Evolutionary conservation across 2,113 vertebrate genomes (phyloP), one percentile per base, ranked within the genome.

Genomic region (Progne subis): DNA sequence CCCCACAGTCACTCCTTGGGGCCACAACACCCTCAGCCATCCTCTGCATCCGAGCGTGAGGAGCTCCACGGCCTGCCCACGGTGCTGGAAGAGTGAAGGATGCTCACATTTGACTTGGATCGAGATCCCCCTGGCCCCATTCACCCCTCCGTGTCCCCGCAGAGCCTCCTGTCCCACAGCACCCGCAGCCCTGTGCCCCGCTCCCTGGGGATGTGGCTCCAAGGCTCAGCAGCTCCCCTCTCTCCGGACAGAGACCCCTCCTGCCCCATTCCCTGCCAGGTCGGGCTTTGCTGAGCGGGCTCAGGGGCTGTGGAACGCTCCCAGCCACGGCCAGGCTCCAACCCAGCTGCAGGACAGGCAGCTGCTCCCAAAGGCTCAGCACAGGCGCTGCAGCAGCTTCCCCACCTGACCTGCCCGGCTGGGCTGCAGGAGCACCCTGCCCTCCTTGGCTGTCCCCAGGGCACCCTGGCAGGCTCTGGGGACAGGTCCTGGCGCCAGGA

Each of bases 111-210:
- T 12, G 18, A 9, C 18, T 32, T 14, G 47, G 25, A 32, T 8
- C 12, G 15, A 26, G 74, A 50, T n/a, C 43, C 63, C 44, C 10
- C 3, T 0, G 1, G 34, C 18, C 72, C 17, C 60, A 10, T 14
- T 55, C 6, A 1, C 18, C 44, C 31, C 57, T 79, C 18, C 15
- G 2, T 0, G 1, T 59, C 64, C 44, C 41, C 26, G 25, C 39
- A 60, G 47, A 72, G 16, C 19, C 39, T 75, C 29, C 53, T 59
- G 28, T 10, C 20, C 57, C 52, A 29, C 52, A 81, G 28, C 24
- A 34, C 20, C 26, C 23, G 14, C 34, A n/a, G 12, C 34, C 32
- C 68, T 2, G 11, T 12, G 28, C 41, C 50, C 50, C 47, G 3
- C n/a, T 37, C 21, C 2, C 0, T 12, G 39, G 4, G 4, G 7